Evolutionary conservation across 2,797 vertebrate genomes (phyloP).

Genomic region (Euphonia xanthogaster): DNA sequence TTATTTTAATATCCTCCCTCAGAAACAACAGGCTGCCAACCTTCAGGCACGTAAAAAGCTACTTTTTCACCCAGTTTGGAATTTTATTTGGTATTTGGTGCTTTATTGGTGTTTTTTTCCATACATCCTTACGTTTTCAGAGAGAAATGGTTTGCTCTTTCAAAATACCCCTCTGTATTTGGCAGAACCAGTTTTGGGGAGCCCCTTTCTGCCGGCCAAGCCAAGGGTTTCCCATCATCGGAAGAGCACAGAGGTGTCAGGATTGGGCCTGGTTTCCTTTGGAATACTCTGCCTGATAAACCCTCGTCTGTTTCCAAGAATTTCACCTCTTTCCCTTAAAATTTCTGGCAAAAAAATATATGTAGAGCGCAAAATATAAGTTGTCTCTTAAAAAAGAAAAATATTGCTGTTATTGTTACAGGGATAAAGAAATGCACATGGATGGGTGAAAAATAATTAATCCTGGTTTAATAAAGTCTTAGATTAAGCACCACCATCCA

Average conservation of each 20-base stretch:
- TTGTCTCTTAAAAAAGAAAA: background rate
- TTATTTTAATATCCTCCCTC: background rate
- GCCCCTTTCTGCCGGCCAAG: background rate
- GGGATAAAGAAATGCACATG: background rate
- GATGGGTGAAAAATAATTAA: background rate
- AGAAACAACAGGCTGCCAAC: background rate
- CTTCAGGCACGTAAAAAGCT: background rate
- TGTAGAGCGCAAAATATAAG: background rate
- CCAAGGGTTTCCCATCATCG: background rate
- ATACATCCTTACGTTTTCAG: background rate
- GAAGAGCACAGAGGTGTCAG: background rate
- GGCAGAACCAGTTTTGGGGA: background rate
- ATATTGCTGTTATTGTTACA: background rate
- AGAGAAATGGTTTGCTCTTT: background rate
- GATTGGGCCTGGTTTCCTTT: background rate
- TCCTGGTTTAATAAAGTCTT: background rate
- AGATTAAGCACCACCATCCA: background rate
- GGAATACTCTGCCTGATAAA: background rate
- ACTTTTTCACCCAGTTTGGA: background rate
- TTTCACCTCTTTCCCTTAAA: background rate
- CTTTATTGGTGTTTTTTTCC: fast-evolving
- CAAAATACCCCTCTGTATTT: background rate
- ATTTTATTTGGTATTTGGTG: background rate
- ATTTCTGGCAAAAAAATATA: background rate
- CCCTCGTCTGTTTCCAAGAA: background rate